These are phyloP conservation scores for Astreopora myriophthalma DNA, from an alignment of 64 coral and sea anemone species.

Conservation along the genomic window DNA sequence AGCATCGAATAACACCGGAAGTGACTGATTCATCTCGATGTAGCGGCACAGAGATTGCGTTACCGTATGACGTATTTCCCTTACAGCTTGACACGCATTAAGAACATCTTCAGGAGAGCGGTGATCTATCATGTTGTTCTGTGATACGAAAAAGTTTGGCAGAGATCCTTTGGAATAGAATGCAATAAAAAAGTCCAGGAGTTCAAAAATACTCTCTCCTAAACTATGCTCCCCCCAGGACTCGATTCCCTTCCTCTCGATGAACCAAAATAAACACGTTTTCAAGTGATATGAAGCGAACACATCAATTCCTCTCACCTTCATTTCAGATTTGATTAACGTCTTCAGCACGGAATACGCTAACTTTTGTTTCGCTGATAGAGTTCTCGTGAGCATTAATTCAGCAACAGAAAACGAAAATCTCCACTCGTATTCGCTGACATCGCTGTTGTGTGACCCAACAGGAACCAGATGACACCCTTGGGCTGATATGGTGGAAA, in stretches of 20 bases:
- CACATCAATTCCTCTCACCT: constrained; percentile 32
- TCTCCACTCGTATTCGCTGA: constrained; percentile 75
- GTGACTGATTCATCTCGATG: constrained; percentile 67
- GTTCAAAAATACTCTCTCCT: constrained; percentile 52
- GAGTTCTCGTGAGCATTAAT: constrained; percentile 41
- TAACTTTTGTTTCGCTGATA: constrained; percentile 74
- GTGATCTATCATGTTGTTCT: constrained; percentile 88
- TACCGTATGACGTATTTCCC: constrained; percentile 41
- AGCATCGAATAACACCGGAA: constrained; percentile 76
- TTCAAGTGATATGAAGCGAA: constrained; percentile 86
- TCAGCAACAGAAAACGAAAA: constrained; percentile 80
- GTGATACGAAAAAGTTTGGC: constrained; percentile 72
- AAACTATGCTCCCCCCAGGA: constrained; percentile 22
- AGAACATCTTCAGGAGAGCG: constrained; percentile 47
- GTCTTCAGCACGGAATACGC: constrained; percentile 73
- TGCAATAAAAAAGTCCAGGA: constrained; percentile 59
- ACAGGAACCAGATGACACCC: constrained; percentile 80
- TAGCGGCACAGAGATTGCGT: constrained; percentile 63
- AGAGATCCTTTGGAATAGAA: constrained; percentile 62
- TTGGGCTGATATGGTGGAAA: constrained; percentile 24
- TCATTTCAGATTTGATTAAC: constrained; percentile 81
- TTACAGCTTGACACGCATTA: constrained; percentile 41
- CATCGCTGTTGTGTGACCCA: constrained; percentile 52
- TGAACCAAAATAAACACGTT: constrained; percentile 74
- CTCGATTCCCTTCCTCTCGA: constrained; percentile 53